Evolutionary conservation across 35 echinoderm and acorn worm species (phyloP), one percentile per base, ranked within the genome.

Genomic region (Ptychodera flava): DNA sequence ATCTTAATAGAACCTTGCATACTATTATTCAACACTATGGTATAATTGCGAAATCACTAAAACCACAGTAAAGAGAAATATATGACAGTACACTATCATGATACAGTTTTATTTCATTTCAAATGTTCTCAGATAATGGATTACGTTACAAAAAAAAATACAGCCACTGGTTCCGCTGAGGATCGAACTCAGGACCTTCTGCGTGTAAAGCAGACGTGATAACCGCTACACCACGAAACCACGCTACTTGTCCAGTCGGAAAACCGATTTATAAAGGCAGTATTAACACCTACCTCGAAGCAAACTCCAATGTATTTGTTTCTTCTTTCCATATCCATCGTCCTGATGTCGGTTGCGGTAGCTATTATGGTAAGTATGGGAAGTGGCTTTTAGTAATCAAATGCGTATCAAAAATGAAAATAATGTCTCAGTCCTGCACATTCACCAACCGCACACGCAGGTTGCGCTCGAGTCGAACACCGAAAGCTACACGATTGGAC

Each of bases 161-260:
- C 22, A 64, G 45, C 22, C 32, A 0, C 53, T 90, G 93, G 88
- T 89, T 92, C 88, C 94, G 94, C 94, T 91, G 89, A 88, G 95
- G 94, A 31, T 97, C 94, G 94, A 97, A 98, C 95, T 90, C 92
- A 92, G 95, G 95, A 98, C 95, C 95, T 98, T 98, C 95, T 98
- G 95, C 95, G 95, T 98, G 95, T 98, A 98, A 98, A 98, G 95
- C 95, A 94, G 92, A 98, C 90, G 95, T 98, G 95, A 98, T 98
- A 94, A 98, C 95, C 95, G 89, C 92, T 97, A 97, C 95, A 97
- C 95, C 81, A 93, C 88, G 84, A 90, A 93, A 85, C 83, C 92
- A 33, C 38, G 16, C 0, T 1, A 12, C 1, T 35, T n/a, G 31
- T n/a, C 16, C 35, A 34, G 31, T 82, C 53, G 89, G 35, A 53